Evolutionary conservation across 2,797 vertebrate genomes (phyloP).

Genomic region (Scarus forsteni): DNA sequence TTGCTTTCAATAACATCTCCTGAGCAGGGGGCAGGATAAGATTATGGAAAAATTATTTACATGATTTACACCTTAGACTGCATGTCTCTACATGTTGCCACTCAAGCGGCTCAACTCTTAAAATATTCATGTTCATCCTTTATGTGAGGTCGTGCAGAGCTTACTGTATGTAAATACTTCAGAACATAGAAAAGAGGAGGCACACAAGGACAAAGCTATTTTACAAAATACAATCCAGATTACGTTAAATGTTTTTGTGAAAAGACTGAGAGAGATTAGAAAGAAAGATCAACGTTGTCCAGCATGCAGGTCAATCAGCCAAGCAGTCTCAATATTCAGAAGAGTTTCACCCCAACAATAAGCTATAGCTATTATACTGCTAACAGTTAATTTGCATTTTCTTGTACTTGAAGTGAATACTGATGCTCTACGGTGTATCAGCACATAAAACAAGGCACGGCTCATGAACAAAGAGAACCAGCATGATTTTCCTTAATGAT

Average conservation of each 20-base stretch:
- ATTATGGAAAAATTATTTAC: slow-evolving; percentile 18
- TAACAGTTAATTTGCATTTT: slow-evolving; percentile 40
- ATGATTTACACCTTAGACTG: slow-evolving; percentile 12
- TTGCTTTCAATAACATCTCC: slow-evolving; percentile 23
- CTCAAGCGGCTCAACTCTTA: not conserved
- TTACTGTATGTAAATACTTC: slow-evolving; percentile 13
- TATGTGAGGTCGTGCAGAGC: slow-evolving; percentile 8
- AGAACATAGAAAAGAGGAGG: slow-evolving; percentile 9
- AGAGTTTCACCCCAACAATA: slow-evolving; percentile 10
- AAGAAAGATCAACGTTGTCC: slow-evolving; percentile 27
- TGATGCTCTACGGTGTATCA: slow-evolving; percentile 4
- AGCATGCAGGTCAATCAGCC: slow-evolving; percentile 27
- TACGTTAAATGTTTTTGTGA: slow-evolving; percentile 19
- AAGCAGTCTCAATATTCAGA: slow-evolving; percentile 26
- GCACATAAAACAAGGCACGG: not conserved
- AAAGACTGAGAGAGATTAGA: slow-evolving; percentile 20
- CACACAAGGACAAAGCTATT: slow-evolving; percentile 5
- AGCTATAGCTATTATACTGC: slow-evolving; percentile 34
- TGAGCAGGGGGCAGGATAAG: slow-evolving; percentile 17
- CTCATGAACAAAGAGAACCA: no score
- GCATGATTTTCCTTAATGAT: no score
- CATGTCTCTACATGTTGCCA: slow-evolving; percentile 18
- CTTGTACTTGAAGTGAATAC: slow-evolving; percentile 11
- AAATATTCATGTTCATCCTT: not conserved
- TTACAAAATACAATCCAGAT: slow-evolving; percentile 32